Conservation (phyloP, 2,113 vertebrate genomes). For the Machaerirhynchus nigripectus region DNA sequence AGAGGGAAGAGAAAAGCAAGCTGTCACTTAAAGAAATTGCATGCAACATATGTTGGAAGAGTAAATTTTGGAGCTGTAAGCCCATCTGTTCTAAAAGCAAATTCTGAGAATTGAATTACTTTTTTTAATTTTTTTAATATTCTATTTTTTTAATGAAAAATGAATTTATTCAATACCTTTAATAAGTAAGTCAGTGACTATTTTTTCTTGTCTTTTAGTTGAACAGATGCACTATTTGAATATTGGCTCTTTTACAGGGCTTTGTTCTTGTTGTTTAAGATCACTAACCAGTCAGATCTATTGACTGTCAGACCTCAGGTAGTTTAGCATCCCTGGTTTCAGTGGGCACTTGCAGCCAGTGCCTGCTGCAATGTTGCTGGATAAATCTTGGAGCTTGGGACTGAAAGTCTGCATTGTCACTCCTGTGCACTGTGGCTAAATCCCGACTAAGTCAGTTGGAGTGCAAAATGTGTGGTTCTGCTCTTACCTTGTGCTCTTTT, state of each 20-base stretch:
- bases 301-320: background rate
- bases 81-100: background rate
- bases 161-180: background rate
- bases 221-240: background rate
- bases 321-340: background rate
- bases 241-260: background rate
- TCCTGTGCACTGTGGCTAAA: background rate
- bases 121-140: background rate
- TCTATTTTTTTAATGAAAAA: background rate
- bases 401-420: background rate
- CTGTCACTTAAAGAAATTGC: background rate
- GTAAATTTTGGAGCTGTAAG: background rate
- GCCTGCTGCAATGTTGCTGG: background rate
- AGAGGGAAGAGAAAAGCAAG: background rate
- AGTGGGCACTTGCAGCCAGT: background rate
- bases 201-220: background rate
- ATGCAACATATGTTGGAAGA: background rate
- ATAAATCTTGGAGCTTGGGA: background rate
- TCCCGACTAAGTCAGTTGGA: background rate
- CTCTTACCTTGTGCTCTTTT: background rate
- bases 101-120: background rate
- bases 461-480: background rate
- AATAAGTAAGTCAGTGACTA: background rate
- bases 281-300: background rate
- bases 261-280: background rate